Evolutionary conservation across 2,113 vertebrate species (phyloP).

Genomic region (Euleptes europaea): DNA sequence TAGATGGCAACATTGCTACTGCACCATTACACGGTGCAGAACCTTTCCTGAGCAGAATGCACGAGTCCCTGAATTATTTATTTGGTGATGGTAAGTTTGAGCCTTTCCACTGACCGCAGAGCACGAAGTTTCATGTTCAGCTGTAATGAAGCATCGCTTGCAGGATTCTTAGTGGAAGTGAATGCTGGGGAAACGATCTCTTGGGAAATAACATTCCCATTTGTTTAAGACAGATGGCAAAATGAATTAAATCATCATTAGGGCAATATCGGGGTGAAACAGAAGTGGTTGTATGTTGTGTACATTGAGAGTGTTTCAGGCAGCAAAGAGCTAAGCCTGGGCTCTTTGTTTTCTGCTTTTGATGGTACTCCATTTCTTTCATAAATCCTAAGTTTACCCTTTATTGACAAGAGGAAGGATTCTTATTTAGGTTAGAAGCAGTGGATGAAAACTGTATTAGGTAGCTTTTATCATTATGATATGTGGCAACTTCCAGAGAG

Average conservation of each 20-base stretch:
- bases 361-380: slow-evolving; percentile 3
- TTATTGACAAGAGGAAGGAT: not conserved
- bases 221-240: slow-evolving; percentile 67
- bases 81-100: slow-evolving; percentile 10
- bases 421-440: slow-evolving; percentile 26
- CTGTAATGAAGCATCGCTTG: slow-evolving; percentile 17
- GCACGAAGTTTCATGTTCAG: slow-evolving; percentile 11
- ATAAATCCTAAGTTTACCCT: slow-evolving; percentile 11
- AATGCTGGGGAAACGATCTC: slow-evolving; percentile 49
- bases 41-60: not conserved
- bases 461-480: too few species aligned
- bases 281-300: slow-evolving; percentile 30
- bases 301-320: slow-evolving; percentile 27
- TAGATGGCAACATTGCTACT: not conserved
- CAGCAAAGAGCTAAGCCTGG: slow-evolving; percentile 20
- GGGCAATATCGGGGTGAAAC: slow-evolving; percentile 46
- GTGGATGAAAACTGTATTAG: not conserved
- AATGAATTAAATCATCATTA: slow-evolving; percentile 45
- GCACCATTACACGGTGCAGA: not conserved
- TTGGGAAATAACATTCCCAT: slow-evolving; percentile 41
- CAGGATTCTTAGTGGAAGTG: slow-evolving; percentile 41
- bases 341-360: not conserved
- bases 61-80: slow-evolving; percentile 24
- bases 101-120: not conserved
- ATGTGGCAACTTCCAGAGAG: too few species aligned